Percentiles rank a stretch among this genome's conserved stretches.
phyloP scores from a whole-genome alignment of 2,888 invertebrate genomes.

The Drosophila incognita region DNA sequence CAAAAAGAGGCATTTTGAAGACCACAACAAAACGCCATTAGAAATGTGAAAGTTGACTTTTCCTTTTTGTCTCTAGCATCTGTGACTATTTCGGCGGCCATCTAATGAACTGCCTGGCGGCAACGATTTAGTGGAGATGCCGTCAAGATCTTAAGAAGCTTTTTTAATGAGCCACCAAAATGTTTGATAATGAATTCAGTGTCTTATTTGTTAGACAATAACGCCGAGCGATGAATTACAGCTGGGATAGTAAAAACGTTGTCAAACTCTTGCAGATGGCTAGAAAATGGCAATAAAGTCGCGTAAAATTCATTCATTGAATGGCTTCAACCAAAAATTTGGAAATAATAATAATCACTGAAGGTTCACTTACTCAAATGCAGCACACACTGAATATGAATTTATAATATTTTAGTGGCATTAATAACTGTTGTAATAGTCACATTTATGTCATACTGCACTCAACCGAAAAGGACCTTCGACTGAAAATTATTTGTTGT shows the following conservation, averaged over 20 bases:
- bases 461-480: conserved; percentile 51
- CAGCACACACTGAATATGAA: background rate
- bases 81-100: conserved; percentile 33
- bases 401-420: conserved; percentile 15
- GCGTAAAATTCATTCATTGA: background rate
- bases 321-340: background rate
- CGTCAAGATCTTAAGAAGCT: conserved; percentile 30
- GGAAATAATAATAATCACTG: background rate
- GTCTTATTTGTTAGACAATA: conserved; percentile 1
- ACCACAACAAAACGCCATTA: conserved; percentile 45
- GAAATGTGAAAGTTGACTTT: conserved; percentile 78
- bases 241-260: conserved; percentile 1
- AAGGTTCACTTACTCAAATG: background rate
- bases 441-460: conserved; percentile 37
- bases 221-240: background rate
- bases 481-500: conserved; percentile 54
- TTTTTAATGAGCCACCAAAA: conserved; percentile 31
- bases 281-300: background rate
- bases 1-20: conserved; percentile 26
- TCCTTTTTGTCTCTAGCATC: conserved; percentile 34
- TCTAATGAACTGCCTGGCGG: conserved; percentile 67
- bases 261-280: background rate
- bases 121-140: conserved; percentile 40
- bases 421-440: background rate
- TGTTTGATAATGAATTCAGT: conserved; percentile 35